Evolutionary conservation across 2,888 invertebrate species (phyloP), one percentile per base, ranked within the genome.

Genomic region (Tipula lateralis): DNA sequence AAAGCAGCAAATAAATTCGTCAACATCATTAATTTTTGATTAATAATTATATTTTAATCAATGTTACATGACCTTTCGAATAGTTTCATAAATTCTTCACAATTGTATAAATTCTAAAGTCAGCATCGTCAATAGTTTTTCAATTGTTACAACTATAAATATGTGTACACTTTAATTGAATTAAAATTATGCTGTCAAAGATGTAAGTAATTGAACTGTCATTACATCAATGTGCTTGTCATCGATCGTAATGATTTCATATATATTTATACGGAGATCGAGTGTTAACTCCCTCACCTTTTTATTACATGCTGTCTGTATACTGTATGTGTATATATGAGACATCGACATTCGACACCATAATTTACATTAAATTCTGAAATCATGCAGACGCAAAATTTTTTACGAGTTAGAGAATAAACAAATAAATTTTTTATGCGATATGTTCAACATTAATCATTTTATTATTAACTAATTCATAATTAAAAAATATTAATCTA

Each of bases 61-160:
- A 66, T 66, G 66, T 66, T 66, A 66, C 66, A 66, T 66, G 66
- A 66, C 66, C 66, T 66, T 66, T 66, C 19, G 24, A 66, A 66
- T 66, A 66, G 24, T 66, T 24, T 19, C 2, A 9, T 24, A 66
- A 19, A 66, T 19, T 66, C 24, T 24, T 12, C 1, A 24, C 66
- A 24, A 66, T 66, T 36, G 36, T 36, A 32, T 32, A 2, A 32
- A 9, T 5, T 19, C 12, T 19, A 16, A 50, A 19, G n/a, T n/a
- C n/a, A n/a, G n/a, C n/a, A n/a, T 50, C 50, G 6, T 50, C 19
- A 19, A 50, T 50, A 50, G 6, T 16, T 50, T 50, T 50, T 19
- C 12, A 44, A 44, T 44, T 44, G 39, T 44, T 44, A 50, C 16
- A 16, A n/a, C n/a, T n/a, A n/a, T n/a, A n/a, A n/a, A n/a, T 16